These are phyloP conservation scores for Oceanodroma tethys DNA, from an alignment of 2,113 vertebrate species.

Conservation along the genomic window DNA sequence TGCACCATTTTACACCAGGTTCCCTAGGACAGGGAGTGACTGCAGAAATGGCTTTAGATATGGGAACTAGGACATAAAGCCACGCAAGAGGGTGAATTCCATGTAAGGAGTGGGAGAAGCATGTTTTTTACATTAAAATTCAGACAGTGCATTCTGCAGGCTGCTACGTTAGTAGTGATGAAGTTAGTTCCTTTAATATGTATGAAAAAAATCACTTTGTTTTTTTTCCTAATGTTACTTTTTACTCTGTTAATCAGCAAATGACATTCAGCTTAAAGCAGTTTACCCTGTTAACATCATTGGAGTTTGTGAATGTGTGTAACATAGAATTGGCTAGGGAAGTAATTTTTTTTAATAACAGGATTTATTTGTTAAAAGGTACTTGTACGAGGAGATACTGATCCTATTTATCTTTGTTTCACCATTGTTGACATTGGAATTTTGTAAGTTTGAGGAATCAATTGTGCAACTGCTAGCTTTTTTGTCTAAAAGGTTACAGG, in stretches of 20 bases:
- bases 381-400: neutral
- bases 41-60: accelerated
- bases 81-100: neutral
- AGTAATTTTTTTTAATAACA: neutral
- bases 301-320: neutral
- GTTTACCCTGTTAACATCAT: neutral
- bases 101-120: neutral
- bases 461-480: neutral
- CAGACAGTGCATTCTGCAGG: neutral
- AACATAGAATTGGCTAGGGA: neutral
- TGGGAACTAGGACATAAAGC: neutral
- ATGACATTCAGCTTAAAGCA: neutral
- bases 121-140: neutral
- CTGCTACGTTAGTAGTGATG: neutral
- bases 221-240: neutral
- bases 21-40: neutral
- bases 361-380: neutral
- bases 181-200: neutral
- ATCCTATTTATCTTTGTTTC: slow-evolving; percentile 17
- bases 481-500: neutral
- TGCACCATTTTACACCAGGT: neutral
- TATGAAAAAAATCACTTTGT: neutral
- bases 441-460: neutral
- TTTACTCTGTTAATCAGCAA: neutral
- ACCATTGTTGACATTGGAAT: neutral